phyloP scores from a whole-genome alignment of 2,888 invertebrate species.

The Agrotis ipsilon region DNA sequence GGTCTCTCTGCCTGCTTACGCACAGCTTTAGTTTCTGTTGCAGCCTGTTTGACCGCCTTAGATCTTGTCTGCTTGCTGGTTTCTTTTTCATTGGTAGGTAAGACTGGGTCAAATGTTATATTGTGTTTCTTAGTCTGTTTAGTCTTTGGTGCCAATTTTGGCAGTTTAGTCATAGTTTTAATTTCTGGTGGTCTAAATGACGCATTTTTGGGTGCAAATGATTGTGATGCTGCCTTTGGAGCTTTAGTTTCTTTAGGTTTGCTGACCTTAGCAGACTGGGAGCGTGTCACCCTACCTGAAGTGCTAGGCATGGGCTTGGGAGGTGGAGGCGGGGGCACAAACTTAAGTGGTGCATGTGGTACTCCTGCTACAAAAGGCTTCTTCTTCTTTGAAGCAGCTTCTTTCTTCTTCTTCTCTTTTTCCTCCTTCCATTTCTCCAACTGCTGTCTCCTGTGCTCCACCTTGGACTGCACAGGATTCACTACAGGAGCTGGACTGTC shows the following conservation, averaged over 20 bases:
- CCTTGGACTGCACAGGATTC: constrained; percentile 68
- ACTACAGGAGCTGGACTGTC: constrained; percentile 70
- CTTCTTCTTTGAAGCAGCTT: constrained; percentile 77
- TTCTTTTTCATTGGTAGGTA: constrained; percentile 59
- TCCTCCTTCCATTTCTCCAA: constrained; percentile 86
- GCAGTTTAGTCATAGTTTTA: constrained; percentile 70
- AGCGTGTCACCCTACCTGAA: constrained; percentile 83
- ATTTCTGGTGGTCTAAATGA: constrained; percentile 86
- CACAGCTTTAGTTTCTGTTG: constrained; percentile 42
- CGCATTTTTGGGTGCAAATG: constrained; percentile 91
- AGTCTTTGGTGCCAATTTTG: constrained; percentile 66
- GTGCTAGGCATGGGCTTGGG: constrained; percentile 76
- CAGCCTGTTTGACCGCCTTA: constrained; percentile 44
- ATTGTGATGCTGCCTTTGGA: constrained; percentile 60
- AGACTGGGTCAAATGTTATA: constrained; percentile 71
- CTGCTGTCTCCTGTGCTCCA: constrained; percentile 78
- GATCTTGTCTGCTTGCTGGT: constrained; percentile 49
- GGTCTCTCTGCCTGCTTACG: constrained; percentile 49
- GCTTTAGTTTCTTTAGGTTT: constrained; percentile 51
- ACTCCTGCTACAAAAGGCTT: constrained; percentile 84
- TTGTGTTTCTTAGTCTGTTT: constrained; percentile 64
- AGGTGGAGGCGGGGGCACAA: constrained; percentile 82
- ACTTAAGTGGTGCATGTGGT: constrained; percentile 74
- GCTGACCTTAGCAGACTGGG: constrained; percentile 72
- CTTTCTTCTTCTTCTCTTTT: constrained; percentile 82